Conservation (phyloP, 2,888 invertebrate genomes). For the Rotaria sp. region DNA sequence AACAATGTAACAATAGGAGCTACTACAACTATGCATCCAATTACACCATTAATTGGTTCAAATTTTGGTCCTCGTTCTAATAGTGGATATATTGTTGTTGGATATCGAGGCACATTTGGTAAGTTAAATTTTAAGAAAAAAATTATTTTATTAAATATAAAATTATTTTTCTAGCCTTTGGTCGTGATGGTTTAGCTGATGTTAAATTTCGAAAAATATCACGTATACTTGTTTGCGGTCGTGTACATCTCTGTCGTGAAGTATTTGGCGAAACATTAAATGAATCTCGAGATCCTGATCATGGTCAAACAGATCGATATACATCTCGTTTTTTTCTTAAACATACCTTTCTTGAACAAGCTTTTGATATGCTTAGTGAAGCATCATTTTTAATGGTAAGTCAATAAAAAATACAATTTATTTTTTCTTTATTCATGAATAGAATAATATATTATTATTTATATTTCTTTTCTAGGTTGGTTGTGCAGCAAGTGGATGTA, state of each 20-base stretch:
- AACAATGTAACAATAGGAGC: background rate
- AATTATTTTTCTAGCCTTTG: slow-evolving; percentile 53
- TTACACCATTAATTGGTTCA: background rate
- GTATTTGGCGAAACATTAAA: slow-evolving; percentile 92
- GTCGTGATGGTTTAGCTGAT: slow-evolving; percentile 91
- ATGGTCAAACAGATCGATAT: slow-evolving; percentile 78
- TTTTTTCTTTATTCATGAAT: too few species aligned
- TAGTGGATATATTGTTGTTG: slow-evolving; percentile 77
- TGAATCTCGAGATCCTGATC: slow-evolving; percentile 94
- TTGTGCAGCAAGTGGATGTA: slow-evolving; percentile 49
- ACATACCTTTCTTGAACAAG: slow-evolving; percentile 81
- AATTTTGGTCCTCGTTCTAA: slow-evolving; percentile 47
- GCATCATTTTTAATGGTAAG: slow-evolving; percentile 48
- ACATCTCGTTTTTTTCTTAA: slow-evolving; percentile 94
- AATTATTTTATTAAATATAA: background rate
- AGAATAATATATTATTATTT: background rate
- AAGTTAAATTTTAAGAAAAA: background rate
- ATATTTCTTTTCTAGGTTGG: slow-evolving; percentile 63
- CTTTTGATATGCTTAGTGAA: slow-evolving; percentile 56
- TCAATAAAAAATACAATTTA: too few species aligned
- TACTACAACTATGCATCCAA: too few species aligned
- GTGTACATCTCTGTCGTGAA: slow-evolving; percentile 79
- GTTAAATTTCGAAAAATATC: slow-evolving; percentile 96
- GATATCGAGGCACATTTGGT: slow-evolving; percentile 81
- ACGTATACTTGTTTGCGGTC: slow-evolving; percentile 85